Conservation (phyloP, 2,888 invertebrate genomes). For the Apodemia mormo region DNA sequence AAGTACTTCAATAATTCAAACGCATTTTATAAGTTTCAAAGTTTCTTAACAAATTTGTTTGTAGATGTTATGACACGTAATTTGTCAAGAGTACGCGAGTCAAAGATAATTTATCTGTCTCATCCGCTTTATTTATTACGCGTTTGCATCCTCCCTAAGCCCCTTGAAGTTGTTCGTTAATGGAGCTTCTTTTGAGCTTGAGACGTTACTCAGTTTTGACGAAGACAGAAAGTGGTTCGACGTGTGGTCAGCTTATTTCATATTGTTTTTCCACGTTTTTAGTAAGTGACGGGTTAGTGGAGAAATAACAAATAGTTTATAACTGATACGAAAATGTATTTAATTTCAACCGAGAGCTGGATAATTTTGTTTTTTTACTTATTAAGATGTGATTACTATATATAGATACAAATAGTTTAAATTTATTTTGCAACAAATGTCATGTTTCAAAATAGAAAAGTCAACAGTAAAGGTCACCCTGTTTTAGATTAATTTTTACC, state of each 20-base stretch:
- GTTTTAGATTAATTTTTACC: too few relatives aligned
- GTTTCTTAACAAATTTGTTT: conserved; percentile 74
- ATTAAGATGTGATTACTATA: not conserved
- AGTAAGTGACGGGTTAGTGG: conserved; percentile 61
- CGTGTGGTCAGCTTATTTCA: conserved; percentile 54
- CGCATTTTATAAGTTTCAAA: conserved; percentile 64
- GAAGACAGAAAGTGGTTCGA: conserved; percentile 33
- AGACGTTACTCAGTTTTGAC: conserved; percentile 61
- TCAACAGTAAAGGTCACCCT: too few relatives aligned
- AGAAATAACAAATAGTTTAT: conserved; percentile 54
- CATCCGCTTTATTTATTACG: conserved; percentile 78
- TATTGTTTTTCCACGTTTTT: conserved; percentile 55
- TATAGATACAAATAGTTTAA: too few relatives aligned
- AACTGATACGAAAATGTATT: conserved; percentile 1
- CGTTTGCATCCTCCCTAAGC: conserved; percentile 74
- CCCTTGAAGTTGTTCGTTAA: conserved; percentile 74
- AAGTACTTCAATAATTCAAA: conserved; percentile 40
- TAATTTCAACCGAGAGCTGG: not conserved
- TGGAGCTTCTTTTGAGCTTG: conserved; percentile 69
- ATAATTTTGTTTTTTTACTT: not conserved
- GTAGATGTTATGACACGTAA: conserved; percentile 78
- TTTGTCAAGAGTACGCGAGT: conserved; percentile 76
- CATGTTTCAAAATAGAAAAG: too few relatives aligned
- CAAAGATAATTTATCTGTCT: conserved; percentile 81
- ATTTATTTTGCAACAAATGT: too few relatives aligned